Percentiles rank a stretch among this genome's conserved stretches.
phyloP scores from a whole-genome alignment of 2,888 invertebrate genomes.

The Aquatica leii region DNA sequence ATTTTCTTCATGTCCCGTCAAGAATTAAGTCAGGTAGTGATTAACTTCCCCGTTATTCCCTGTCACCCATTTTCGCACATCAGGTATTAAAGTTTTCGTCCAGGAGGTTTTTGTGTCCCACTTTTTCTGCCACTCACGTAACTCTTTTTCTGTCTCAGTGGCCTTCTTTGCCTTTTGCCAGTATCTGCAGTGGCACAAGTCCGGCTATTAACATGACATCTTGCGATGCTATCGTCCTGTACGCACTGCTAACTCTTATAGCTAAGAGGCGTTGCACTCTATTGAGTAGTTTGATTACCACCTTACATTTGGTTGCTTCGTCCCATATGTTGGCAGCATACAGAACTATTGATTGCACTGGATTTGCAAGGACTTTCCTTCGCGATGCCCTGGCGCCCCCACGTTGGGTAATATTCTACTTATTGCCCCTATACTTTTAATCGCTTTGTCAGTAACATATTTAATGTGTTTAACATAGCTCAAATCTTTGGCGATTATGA shows the following conservation, averaged over 20 bases:
- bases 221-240: not conserved
- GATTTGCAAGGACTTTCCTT: not conserved
- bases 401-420: not conserved
- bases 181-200: not conserved
- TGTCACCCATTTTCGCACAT: not conserved
- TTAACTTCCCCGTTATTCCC: not conserved
- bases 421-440: not conserved
- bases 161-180: not conserved
- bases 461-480: too few species aligned
- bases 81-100: not conserved
- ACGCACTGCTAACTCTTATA: not conserved
- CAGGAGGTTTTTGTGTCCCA: too few species aligned
- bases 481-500: too few species aligned
- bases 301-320: too few species aligned
- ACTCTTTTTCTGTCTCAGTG: not conserved
- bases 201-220: not conserved
- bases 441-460: too few species aligned
- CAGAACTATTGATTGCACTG: not conserved
- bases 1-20: not conserved
- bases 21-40: too few species aligned
- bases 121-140: not conserved
- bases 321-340: not conserved
- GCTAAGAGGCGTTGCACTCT: too few species aligned
- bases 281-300: too few species aligned
- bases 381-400: not conserved